Base-by-base conservation (phyloP, 2,797 vertebrate genomes). In the Pangasius djambal region DNA sequence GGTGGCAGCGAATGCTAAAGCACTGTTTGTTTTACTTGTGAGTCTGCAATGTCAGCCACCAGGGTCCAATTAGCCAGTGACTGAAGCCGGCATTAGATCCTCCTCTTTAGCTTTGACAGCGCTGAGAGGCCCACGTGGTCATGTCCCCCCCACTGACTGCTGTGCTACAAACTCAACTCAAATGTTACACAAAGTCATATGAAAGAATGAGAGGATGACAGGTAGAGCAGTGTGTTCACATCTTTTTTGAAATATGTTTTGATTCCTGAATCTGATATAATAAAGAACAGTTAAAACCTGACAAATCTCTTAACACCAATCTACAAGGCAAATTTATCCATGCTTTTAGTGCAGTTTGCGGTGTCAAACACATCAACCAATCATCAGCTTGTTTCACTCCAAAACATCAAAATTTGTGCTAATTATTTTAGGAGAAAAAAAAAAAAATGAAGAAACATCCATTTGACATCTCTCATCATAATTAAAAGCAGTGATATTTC, bases 41-140 rank as follows among this genome's bases (percentile, higher is more conserved):
- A 95, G 94, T 95, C 95, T 93, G 94, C 95, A 92, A 89, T 96
- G 96, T 96, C 96, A 96, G 97, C 97, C 97, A 96, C 97, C 94
- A 96, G 97, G 97, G 97, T 94, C 97, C 97, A 98, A 98, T 99
- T 98, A 98, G 95, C 95, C 94, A 81, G 94, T 94, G 96, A 97
- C 96, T 97, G 96, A 97, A 96, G 97, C 96, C 96, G 96, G 82
- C 93, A 94, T 95, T 95, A 94, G 94, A 95, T 94, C 95, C 94
- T 95, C 94, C 93, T 59, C 92, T 92, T 91, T 90, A 92, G 93
- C 94, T 95, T 93, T 95, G 95, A 95, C 94, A 94, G 94, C 92
- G 93, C 93, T 94, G 93, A 94, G 94, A 95, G 92, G 93, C 93
- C 94, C 95, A 94, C 95, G 95, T 94, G 95, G 91, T 96, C 93